These are phyloP conservation scores for Leptocoma aspasia DNA, from an alignment of 2,113 vertebrate species.

Conservation along the genomic window DNA sequence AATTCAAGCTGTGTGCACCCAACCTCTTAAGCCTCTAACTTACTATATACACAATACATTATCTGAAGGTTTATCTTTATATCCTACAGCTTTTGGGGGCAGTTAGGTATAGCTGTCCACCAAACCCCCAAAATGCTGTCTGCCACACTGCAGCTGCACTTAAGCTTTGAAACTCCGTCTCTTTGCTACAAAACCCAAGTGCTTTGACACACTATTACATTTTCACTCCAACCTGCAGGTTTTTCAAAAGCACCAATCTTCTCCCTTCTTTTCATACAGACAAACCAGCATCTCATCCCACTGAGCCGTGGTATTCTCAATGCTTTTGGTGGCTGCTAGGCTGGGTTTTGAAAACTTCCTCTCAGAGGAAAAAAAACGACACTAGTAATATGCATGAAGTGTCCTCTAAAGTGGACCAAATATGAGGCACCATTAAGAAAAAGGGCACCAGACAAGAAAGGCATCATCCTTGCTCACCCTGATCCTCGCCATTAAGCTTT, in stretches of 20 bases:
- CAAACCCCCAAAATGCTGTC: neutral
- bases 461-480: neutral
- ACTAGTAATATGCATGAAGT: neutral
- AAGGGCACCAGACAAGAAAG: conserved; percentile 1
- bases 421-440: neutral
- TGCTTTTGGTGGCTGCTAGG: neutral
- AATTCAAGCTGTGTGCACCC: neutral
- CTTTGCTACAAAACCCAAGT: neutral
- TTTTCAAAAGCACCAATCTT: neutral
- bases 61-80: neutral
- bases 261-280: neutral
- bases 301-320: neutral
- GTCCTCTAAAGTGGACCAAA: neutral
- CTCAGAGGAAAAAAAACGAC: neutral
- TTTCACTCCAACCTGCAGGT: neutral
- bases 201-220: neutral
- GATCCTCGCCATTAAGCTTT: neutral
- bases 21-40: neutral
- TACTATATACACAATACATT: neutral
- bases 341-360: neutral
- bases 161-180: neutral
- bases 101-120: neutral
- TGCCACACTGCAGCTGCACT: neutral
- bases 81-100: neutral
- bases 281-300: neutral